Evolutionary conservation across 2,888 invertebrate species (phyloP).

Genomic region (Alentia gelatinosa): DNA sequence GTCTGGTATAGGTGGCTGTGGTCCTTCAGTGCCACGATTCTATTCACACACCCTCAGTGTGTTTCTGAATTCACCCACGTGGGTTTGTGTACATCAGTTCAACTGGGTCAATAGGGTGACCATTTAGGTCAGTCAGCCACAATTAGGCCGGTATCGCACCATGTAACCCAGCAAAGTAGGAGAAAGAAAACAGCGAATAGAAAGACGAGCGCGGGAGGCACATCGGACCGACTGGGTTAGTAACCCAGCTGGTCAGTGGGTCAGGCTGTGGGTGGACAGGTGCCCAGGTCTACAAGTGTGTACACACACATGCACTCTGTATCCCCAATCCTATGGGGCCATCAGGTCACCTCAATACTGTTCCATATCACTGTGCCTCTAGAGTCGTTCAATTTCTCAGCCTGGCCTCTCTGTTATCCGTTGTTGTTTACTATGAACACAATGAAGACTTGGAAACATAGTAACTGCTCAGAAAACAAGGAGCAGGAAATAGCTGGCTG

Average conservation of each 20-base stretch:
- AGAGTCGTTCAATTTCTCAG: not conserved
- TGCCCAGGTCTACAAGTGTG: not conserved
- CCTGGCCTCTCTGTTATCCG: not conserved
- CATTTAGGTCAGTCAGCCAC: conserved; percentile 45
- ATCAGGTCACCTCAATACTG: not conserved
- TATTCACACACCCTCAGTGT: too few relatives aligned
- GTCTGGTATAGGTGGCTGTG: too few relatives aligned
- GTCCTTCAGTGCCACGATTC: too few relatives aligned
- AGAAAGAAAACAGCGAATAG: not conserved
- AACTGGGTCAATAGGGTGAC: conserved; percentile 51
- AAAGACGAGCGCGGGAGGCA: not conserved
- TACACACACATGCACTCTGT: not conserved
- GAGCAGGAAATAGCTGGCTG: too few relatives aligned
- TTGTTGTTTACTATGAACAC: not conserved
- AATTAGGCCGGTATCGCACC: conserved; percentile 29
- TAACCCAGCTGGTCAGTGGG: conserved; percentile 30
- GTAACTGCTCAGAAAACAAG: too few relatives aligned
- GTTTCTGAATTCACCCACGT: conserved; percentile 31
- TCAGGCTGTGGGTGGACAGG: not conserved
- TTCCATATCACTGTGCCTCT: not conserved
- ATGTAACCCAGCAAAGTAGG: conserved; percentile 17
- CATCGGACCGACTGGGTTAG: conserved; percentile 20
- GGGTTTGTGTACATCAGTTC: conserved; percentile 42
- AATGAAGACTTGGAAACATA: too few relatives aligned
- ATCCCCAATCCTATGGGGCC: not conserved